Conservation (phyloP, 2,113 vertebrate species). For the Trematomus loennbergii region DNA sequence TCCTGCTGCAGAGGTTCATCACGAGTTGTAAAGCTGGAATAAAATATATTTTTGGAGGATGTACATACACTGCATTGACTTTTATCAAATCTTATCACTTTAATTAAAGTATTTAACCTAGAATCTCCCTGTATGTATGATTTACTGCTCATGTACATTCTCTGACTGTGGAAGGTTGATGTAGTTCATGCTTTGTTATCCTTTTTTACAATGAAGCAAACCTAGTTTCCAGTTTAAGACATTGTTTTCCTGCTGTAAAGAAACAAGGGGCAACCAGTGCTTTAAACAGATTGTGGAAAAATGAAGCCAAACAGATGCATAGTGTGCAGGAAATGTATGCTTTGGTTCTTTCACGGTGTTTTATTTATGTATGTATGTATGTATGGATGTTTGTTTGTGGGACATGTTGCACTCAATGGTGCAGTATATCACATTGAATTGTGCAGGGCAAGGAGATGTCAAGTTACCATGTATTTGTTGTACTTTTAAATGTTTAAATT, state of each 20-base stretch:
- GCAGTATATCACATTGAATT: conserved; percentile 7
- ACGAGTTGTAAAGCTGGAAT: background rate
- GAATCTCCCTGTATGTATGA: conserved; percentile 13
- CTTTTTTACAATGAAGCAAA: conserved; percentile 30
- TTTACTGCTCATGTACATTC: conserved; percentile 3
- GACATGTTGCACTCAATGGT: conserved; percentile 28
- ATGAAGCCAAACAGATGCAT: conserved; percentile 52
- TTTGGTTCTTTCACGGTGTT: conserved; percentile 30
- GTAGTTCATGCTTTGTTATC: background rate
- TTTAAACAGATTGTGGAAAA: conserved; percentile 7
- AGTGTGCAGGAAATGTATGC: conserved; percentile 3
- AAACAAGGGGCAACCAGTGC: background rate
- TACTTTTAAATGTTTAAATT: conserved; percentile 17
- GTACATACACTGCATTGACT: background rate
- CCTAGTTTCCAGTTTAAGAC: background rate
- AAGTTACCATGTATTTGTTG: background rate
- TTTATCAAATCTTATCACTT: too few relatives aligned
- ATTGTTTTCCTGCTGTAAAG: background rate
- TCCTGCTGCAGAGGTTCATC: background rate
- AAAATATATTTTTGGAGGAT: background rate
- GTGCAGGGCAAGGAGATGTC: conserved; percentile 29
- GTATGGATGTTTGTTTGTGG: conserved; percentile 27
- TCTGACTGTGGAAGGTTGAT: background rate
- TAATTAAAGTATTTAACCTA: conserved; percentile 43
- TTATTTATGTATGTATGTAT: conserved; percentile 27